Evolutionary conservation across 2,888 invertebrate genomes (phyloP), one percentile per base, ranked within the genome.

Genomic region (Clitarchus hookeri): DNA sequence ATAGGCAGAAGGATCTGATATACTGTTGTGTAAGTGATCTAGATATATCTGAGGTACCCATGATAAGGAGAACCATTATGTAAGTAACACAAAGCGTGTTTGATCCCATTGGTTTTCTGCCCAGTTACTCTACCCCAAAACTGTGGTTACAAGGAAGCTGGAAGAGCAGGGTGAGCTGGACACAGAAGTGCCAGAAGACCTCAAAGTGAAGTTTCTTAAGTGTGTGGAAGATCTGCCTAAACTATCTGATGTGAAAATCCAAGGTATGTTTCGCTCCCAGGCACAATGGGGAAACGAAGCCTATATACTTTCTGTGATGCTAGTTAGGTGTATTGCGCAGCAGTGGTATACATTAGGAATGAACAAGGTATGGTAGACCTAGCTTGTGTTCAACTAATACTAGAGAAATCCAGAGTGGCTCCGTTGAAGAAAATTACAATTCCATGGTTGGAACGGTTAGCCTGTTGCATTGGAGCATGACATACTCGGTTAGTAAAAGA

Each of bases 371-470:
- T 11, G 13, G 54, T 44, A 12, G 8, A 16, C 23, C 9, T 36
- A 85, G 9, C 87, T 87, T 48, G 84, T 2, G 83, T 87, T 1
- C 6, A 85, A 13, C 87, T 89, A 19, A n/a, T 88, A 6, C 44
- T 27, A 27, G 86, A 88, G 6, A 89, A 88, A 84, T 25, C 88
- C 0, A 82, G 88, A 78, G 88, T 89, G 0, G 87, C 89, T 19
- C 89, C 89, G 0, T 3, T 87, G n/a, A 87, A 87, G 65, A 27
- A 85, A 13, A 25, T 87, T 0, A 86, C 88, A 3, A 89, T 89
- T 54, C 88, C 88, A 13, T 44, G 88, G 79, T 44, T 88, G 84
- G 89, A 89, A 86, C 77, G 89, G 16, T 83, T 88, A 25, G 89
- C 88, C 25, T 88, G 88, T 12, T 36, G 87, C 8, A 88, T 89